phyloP scores from a whole-genome alignment of 2,113 vertebrate species.

The Nesogale talazaci region DNA sequence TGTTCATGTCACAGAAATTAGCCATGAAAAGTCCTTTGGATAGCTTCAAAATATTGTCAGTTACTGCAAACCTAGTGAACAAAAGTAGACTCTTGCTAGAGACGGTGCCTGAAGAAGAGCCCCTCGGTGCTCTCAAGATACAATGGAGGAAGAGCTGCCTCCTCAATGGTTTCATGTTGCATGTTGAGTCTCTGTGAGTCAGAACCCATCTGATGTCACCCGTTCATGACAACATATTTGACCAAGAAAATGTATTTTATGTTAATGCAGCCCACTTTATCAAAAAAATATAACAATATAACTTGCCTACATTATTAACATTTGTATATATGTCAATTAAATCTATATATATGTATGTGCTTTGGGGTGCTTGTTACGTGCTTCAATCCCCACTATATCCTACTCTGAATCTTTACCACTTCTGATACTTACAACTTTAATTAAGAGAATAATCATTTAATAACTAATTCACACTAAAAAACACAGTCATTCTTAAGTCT shows the following conservation, averaged over 20 bases:
- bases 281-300: neutral
- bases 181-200: too few species aligned
- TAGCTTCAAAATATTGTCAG: too few species aligned
- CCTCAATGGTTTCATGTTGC: too few species aligned
- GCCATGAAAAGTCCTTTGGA: too few species aligned
- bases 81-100: too few species aligned
- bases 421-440: neutral
- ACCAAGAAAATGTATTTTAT: neutral
- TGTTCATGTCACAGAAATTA: too few species aligned
- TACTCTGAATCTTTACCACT: neutral
- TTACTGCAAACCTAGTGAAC: too few species aligned
- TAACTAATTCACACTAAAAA: neutral
- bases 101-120: too few species aligned
- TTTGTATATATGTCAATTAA: neutral
- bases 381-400: neutral
- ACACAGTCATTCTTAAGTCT: neutral
- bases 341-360: neutral
- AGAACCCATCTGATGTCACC: too few species aligned
- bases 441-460: neutral
- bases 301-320: slow-evolving; percentile 11
- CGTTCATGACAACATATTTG: too few species aligned
- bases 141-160: too few species aligned
- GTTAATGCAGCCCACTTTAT: neutral
- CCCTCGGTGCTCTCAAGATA: too few species aligned
- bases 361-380: neutral